Conservation (phyloP, 2,113 vertebrate species). For the Channa argus region DNA sequence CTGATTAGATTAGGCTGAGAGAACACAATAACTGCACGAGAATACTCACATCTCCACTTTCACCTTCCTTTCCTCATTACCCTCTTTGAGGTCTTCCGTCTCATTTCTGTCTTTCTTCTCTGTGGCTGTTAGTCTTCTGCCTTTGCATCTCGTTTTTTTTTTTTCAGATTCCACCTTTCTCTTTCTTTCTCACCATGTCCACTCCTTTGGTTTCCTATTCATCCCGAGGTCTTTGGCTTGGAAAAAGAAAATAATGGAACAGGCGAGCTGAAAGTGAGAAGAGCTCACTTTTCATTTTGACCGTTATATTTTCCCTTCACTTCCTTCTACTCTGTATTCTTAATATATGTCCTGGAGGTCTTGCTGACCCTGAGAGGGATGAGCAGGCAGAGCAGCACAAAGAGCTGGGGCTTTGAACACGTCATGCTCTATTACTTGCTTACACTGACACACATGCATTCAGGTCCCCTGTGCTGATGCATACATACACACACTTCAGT, state of each 20-base stretch:
- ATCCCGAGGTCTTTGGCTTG: conserved; percentile 28
- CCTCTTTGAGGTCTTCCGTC: conserved; percentile 7
- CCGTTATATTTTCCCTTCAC: conserved; percentile 17
- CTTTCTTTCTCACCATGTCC: background rate
- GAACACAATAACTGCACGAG: conserved; percentile 20
- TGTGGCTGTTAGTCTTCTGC: background rate
- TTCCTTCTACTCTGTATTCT: conserved; percentile 36
- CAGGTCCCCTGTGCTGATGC: conserved; percentile 1
- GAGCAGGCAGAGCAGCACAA: conserved; percentile 56
- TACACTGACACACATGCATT: conserved; percentile 27
- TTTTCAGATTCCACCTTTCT: conserved; percentile 3
- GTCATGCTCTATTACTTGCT: conserved; percentile 69
- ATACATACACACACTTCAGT: conserved; percentile 16
- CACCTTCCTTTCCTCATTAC: conserved; percentile 43
- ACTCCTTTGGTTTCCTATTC: conserved; percentile 8
- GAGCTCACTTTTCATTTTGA: conserved; percentile 48
- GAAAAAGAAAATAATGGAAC: conserved; percentile 55
- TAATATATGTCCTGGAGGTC: conserved; percentile 69
- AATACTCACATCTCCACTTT: conserved; percentile 27
- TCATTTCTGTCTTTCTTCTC: conserved; percentile 10
- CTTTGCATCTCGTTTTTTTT: conserved; percentile 2
- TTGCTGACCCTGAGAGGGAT: conserved; percentile 53
- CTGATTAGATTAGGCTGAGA: conserved; percentile 3
- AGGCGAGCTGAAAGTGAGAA: conserved; percentile 40
- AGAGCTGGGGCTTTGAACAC: conserved; percentile 66